Base-by-base conservation (phyloP, 2,113 vertebrate genomes). In the Osmerus mordax region DNA sequence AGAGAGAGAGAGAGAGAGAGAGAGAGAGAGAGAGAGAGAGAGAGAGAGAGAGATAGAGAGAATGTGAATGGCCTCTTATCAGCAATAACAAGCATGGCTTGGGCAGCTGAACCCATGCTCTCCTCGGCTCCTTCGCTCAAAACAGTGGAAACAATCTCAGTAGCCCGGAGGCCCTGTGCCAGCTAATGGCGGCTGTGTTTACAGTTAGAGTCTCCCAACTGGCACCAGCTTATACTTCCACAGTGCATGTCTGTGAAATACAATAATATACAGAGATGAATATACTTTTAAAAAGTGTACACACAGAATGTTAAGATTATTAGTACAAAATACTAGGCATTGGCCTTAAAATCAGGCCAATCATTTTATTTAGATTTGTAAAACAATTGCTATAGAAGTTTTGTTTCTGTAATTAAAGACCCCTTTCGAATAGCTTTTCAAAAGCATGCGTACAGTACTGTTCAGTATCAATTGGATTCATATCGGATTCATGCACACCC, bases 31-130 rank as follows among this genome's bases (percentile, higher is more conserved):
- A n/a, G 18, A n/a, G n/a, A 19, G 3, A 19, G n/a, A n/a, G n/a
- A n/a, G 1, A 8, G 18, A 56, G 15, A 6, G 55, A 56, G 14
- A 56, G 55, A 58, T n/a, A 19, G 12, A 55, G 53, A 55, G 55
- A 14, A 63, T 53, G 74, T 83, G 73, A 70, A 58, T 56, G 54
- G 66, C 61, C 78, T 83, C 72, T 82, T 59, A 67, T 67, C 19
- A 79, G 80, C 72, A 53, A 71, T 52, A 87, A 79, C 64, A 19
- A 76, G 70, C 67, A 69, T n/a, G 62, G 69, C 63, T 69, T 13
- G 3, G 3, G 56, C 59, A 62, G 47, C 56, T 19, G 36, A 69
- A 41, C 54, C 56, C 56, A 47, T 47, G 41, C 60, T 62, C 54
- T 56, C 16, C 14, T 8, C 16, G n/a, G 54, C 54, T 18, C 54